These are phyloP conservation scores for Epinotia brunnichana DNA, from an alignment of 2,888 invertebrate species.

Conservation along the genomic window DNA sequence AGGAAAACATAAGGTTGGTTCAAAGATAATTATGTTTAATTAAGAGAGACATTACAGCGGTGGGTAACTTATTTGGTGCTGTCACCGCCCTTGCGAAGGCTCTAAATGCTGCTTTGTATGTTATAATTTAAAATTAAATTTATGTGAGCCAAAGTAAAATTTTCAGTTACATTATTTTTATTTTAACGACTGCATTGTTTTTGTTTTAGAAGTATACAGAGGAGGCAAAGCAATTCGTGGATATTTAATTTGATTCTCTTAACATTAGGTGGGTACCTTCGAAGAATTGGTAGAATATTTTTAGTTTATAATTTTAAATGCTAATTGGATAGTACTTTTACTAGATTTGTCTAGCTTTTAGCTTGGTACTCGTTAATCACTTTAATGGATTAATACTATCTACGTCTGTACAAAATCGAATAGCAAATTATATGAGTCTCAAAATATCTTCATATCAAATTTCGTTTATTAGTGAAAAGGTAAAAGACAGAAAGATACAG, in stretches of 20 bases:
- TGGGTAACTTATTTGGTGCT: conserved; percentile 19
- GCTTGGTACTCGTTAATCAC: too few relatives aligned
- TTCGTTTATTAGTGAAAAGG: too few relatives aligned
- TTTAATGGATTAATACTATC: too few relatives aligned
- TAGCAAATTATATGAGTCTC: too few relatives aligned
- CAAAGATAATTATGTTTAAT: conserved; percentile 36
- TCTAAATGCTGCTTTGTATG: not conserved
- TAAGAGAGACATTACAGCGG: conserved; percentile 26
- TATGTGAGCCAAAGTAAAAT: not conserved
- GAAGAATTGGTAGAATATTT: too few relatives aligned
- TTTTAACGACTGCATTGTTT: not conserved
- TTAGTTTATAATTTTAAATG: too few relatives aligned
- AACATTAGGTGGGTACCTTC: too few relatives aligned
- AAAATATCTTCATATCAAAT: too few relatives aligned
- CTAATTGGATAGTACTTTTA: too few relatives aligned
- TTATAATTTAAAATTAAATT: conserved; percentile 1
- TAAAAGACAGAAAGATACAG: too few relatives aligned
- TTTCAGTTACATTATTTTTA: not conserved
- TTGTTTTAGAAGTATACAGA: not conserved
- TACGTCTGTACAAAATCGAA: too few relatives aligned
- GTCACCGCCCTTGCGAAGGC: not conserved
- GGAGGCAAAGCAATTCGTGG: not conserved
- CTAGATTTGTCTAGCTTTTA: too few relatives aligned
- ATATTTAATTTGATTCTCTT: not conserved
- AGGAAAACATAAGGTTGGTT: conserved; percentile 20